Percentiles rank a stretch among this genome's conserved stretches.
Conservation (phyloP, 2,113 vertebrate species). For the Labeo rohita region DNA sequence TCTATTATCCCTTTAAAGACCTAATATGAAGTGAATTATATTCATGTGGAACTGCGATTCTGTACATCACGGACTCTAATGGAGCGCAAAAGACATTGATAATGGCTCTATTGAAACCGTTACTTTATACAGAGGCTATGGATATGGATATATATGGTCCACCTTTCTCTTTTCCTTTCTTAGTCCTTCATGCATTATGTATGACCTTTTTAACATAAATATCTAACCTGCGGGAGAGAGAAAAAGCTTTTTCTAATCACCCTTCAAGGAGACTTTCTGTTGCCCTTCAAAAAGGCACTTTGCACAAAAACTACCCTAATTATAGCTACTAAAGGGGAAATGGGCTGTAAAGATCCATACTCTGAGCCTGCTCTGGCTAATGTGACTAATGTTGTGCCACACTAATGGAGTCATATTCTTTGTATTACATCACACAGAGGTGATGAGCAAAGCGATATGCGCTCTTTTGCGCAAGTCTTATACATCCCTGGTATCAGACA, state of each 20-base stretch:
- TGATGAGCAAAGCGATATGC: neutral
- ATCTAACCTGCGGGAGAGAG: constrained; percentile 41
- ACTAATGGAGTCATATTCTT: constrained; percentile 35
- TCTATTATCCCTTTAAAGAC: constrained; percentile 16
- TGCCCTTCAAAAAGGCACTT: constrained; percentile 43
- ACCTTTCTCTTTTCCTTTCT: neutral
- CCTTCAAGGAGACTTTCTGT: constrained; percentile 39
- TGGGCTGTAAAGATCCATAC: constrained; percentile 49
- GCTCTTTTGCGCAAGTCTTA: neutral
- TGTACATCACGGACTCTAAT: constrained; percentile 7
- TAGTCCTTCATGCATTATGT: constrained; percentile 48
- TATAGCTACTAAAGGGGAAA: constrained; percentile 45
- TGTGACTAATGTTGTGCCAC: constrained; percentile 50
- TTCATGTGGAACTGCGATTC: constrained; percentile 6
- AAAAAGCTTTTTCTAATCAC: constrained; percentile 42
- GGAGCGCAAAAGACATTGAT: neutral
- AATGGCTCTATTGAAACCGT: constrained; percentile 4
- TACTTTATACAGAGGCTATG: neutral
- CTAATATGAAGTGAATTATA: constrained; percentile 15
- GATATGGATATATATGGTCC: neutral
- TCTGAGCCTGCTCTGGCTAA: constrained; percentile 26
- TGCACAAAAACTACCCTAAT: constrained; percentile 41
- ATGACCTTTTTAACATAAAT: constrained; percentile 53
- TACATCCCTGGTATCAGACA: neutral
- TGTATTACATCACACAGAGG: constrained; percentile 23